Base-by-base conservation (phyloP, 2,888 invertebrate species). In the Deladenus siricidicola region DNA sequence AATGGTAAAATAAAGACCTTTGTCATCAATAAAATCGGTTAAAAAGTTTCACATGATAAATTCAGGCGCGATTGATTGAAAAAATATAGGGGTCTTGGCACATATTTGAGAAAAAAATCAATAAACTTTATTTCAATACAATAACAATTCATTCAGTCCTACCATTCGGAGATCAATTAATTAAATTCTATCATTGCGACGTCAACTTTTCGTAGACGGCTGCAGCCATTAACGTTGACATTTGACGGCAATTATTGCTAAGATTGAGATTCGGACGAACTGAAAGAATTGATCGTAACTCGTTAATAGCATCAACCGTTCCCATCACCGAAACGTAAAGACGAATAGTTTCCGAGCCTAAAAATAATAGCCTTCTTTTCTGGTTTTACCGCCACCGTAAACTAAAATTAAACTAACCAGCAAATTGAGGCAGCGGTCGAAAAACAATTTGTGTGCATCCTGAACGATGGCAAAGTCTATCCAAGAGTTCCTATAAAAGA, bases 181-280 rank as follows among this genome's bases (percentile, higher is more conserved):
- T n/a, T n/a, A n/a, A n/a, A n/a, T n/a, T n/a, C n/a, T n/a, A n/a
- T n/a, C n/a, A n/a, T 53, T 30, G 17, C 23, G 53, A 17, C 24
- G 53, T 53, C 10, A 53, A 24, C 39, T 34, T 29, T 53, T 53
- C 53, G 24, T 53, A 53, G 1, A 53, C 39, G 1, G 53, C 30
- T 3, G 53, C 60, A 14, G 60, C 60, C 60, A 60, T 58, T 28
- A 55, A 58, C 21, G 48, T 56, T 10, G 54, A 60, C 56, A 60
- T 60, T 43, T 60, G 60, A 14, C 60, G 60, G 39, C 58, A 60
- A 26, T 60, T 54, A 47, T 50, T 50, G 6, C 50, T 17, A 17
- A 57, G 44, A 21, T 60, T 60, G 21, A 60, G 48, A 23, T 60
- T 60, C 14, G 62, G 58, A 6, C 52, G 50, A 24, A 61, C 62